A percentile compares a stretch with the other conserved stretches of the same genome.
phyloP scores from a whole-genome alignment of 1,140 invertebrate genomes.

The Drosophila guanche region DNA sequence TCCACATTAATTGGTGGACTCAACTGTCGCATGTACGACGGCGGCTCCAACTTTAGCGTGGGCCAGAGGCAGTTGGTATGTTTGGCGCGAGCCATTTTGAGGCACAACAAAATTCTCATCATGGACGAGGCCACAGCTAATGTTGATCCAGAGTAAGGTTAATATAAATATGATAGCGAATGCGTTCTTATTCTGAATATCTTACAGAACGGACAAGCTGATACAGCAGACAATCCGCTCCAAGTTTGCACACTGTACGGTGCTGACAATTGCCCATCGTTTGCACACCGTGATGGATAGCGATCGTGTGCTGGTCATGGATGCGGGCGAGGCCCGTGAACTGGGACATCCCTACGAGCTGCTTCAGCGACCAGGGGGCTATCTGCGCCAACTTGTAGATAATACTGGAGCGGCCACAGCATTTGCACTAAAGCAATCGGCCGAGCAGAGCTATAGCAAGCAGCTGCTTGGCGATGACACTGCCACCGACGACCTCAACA shows the following conservation, averaged over 20 bases:
- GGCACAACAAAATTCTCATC: conserved; percentile 90
- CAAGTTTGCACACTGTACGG: conserved; percentile 89
- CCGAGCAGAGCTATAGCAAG: conserved; percentile 71
- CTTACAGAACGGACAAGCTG: conserved; percentile 87
- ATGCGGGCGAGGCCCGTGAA: conserved; percentile 87
- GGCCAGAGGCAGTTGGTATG: conserved; percentile 92
- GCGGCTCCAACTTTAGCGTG: conserved; percentile 89
- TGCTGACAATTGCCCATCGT: conserved; percentile 93
- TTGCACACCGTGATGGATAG: conserved; percentile 93
- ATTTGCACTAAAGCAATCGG: conserved; percentile 77
- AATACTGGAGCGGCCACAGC: conserved; percentile 85
- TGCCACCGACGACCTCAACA: conserved; percentile 46
- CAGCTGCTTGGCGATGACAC: conserved; percentile 47
- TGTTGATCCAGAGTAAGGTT: conserved; percentile 87
- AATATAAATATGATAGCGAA: conserved; percentile 11
- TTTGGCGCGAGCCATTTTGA: conserved; percentile 89
- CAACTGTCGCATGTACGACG: conserved; percentile 87
- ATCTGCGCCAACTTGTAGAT: conserved; percentile 85
- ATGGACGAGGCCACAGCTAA: conserved; percentile 91
- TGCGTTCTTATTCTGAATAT: not conserved
- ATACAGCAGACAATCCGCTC: conserved; percentile 88
- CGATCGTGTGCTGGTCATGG: conserved; percentile 90
- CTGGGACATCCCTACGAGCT: conserved; percentile 88
- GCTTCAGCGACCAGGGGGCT: conserved; percentile 85
- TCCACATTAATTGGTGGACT: conserved; percentile 85